phyloP scores from a whole-genome alignment of 1,140 invertebrate genomes.

The Sipha flava region DNA sequence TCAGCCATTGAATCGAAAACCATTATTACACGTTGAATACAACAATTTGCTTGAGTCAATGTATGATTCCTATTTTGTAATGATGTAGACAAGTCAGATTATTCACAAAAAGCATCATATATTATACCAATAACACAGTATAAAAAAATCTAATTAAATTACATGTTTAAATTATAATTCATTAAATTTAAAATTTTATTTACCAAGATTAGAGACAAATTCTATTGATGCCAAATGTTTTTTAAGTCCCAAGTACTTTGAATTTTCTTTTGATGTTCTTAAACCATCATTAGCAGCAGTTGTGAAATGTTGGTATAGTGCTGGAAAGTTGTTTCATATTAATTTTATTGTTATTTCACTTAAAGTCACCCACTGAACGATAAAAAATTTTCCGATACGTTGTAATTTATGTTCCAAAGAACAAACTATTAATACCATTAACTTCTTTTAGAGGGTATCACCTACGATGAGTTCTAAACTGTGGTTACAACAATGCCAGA shows the following conservation, averaged over 20 bases:
- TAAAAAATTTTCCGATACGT: background rate
- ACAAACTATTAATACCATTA: background rate
- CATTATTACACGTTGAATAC: background rate
- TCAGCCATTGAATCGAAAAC: background rate
- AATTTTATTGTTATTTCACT: background rate
- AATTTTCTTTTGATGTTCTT: background rate
- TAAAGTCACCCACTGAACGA: background rate
- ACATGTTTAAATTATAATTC: background rate
- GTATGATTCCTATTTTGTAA: background rate
- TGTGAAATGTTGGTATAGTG: background rate
- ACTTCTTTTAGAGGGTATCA: background rate
- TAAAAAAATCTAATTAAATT: too few relatives aligned
- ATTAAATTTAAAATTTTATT: background rate
- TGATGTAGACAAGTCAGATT: background rate
- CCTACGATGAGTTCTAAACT: too few relatives aligned
- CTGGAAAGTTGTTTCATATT: background rate
- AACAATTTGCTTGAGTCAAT: background rate
- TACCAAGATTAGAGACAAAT: background rate
- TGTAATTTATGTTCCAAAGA: background rate
- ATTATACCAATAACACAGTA: too few relatives aligned
- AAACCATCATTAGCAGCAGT: background rate
- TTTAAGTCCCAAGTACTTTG: background rate
- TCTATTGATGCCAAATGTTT: background rate
- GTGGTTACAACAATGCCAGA: too few relatives aligned
- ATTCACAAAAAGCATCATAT: background rate